Evolutionary conservation across 2,113 vertebrate species (phyloP).

Genomic region (Eurystomus gularis): DNA sequence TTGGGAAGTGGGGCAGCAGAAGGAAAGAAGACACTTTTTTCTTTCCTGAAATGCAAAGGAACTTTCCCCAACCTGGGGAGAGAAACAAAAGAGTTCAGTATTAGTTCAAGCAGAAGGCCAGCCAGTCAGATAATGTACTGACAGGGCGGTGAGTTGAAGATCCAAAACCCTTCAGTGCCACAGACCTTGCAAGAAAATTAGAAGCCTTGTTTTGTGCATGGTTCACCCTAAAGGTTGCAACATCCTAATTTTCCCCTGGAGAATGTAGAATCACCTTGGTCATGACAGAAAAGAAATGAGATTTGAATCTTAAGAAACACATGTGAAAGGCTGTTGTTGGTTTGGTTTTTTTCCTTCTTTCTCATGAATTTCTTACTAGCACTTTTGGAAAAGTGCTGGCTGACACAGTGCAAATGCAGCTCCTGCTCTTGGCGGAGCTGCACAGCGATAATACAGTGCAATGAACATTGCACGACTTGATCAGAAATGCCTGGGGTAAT

Average conservation of each 20-base stretch:
- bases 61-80: neutral
- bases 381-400: neutral
- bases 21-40: neutral
- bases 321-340: fast-evolving
- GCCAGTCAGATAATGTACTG: neutral
- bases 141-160: neutral
- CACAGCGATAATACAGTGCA: neutral
- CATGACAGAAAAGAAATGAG: neutral
- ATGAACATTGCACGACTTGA: neutral
- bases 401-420: neutral
- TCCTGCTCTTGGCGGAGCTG: neutral
- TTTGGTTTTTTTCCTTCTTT: neutral
- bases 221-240: neutral
- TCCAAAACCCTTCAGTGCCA: neutral
- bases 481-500: neutral
- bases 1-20: neutral
- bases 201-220: neutral
- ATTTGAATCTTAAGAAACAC: neutral
- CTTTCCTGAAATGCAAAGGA: neutral
- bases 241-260: neutral
- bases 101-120: neutral
- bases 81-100: neutral
- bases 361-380: neutral
- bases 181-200: neutral
- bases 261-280: neutral